phyloP scores from a whole-genome alignment of 2,797 vertebrate species.

The Apodemus agrarius region DNA sequence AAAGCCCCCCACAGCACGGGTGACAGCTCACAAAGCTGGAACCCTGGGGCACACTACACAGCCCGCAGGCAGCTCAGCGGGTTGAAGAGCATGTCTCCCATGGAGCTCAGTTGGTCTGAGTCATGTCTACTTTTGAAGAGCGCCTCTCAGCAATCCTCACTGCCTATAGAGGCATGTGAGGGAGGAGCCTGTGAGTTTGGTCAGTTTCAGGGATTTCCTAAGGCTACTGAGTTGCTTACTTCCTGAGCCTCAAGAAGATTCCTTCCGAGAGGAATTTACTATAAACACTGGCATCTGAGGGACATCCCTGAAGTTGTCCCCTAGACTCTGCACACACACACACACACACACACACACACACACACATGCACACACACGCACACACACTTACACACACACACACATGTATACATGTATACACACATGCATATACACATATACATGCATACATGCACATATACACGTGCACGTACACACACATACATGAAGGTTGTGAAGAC shows the following conservation, averaged over 20 bases:
- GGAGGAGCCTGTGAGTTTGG: neutral
- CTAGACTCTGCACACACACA: neutral
- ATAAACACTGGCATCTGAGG: neutral
- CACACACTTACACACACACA: rapidly evolving
- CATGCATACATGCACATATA: no score
- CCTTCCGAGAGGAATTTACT: neutral
- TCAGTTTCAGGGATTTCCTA: neutral
- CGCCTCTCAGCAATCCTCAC: neutral
- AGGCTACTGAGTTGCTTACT: neutral
- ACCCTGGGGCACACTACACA: no score
- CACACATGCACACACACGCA: neutral
- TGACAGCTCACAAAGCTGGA: neutral
- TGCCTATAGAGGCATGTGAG: neutral
- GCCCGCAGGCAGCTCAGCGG: neutral
- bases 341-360: no score
- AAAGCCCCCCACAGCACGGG: no score
- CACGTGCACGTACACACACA: no score
- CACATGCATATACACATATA: neutral
- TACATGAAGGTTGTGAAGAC: neutral
- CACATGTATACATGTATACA: neutral
- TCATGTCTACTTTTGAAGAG: no score
- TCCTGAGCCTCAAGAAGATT: neutral
- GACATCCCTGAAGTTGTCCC: neutral
- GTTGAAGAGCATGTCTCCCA: neutral
- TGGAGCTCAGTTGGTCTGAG: neutral